A percentile compares a stretch with the other conserved stretches of the same genome.
phyloP scores from a whole-genome alignment of 2,113 vertebrate genomes.

The Todiramphus chloris region DNA sequence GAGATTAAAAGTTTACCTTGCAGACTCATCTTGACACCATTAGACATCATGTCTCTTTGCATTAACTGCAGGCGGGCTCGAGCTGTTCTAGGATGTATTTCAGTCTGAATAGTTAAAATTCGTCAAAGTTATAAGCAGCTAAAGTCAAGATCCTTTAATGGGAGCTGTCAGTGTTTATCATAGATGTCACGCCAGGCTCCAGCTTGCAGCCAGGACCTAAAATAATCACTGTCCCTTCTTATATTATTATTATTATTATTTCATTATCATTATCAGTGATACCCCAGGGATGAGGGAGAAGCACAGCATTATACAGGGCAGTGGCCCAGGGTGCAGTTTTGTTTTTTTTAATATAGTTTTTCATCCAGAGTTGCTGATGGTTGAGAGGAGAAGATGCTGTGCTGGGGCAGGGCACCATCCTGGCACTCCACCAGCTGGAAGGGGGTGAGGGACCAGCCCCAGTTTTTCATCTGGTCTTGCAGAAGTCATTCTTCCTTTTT shows the following conservation, averaged over 20 bases:
- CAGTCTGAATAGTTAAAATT: not conserved
- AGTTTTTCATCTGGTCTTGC: not conserved
- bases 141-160: not conserved
- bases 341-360: not conserved
- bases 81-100: not conserved
- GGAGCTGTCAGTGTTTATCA: not conserved
- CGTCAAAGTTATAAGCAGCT: not conserved
- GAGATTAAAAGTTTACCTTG: not conserved
- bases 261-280: not conserved
- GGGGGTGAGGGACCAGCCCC: not conserved
- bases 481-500: not conserved
- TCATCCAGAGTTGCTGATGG: not conserved
- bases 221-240: not conserved
- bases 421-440: rapidly evolving
- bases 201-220: not conserved
- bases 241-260: not conserved
- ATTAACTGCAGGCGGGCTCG: not conserved
- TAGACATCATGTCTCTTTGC: conserved; percentile 28
- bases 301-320: not conserved
- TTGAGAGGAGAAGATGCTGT: not conserved
- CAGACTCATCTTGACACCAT: conserved; percentile 3
- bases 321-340: not conserved
- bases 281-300: not conserved
- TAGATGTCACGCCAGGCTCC: not conserved
- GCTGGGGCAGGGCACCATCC: not conserved